A percentile compares a stretch with the other conserved stretches of the same genome.
Conservation (phyloP, 2,113 vertebrate species). For the Lates calcarifer region DNA sequence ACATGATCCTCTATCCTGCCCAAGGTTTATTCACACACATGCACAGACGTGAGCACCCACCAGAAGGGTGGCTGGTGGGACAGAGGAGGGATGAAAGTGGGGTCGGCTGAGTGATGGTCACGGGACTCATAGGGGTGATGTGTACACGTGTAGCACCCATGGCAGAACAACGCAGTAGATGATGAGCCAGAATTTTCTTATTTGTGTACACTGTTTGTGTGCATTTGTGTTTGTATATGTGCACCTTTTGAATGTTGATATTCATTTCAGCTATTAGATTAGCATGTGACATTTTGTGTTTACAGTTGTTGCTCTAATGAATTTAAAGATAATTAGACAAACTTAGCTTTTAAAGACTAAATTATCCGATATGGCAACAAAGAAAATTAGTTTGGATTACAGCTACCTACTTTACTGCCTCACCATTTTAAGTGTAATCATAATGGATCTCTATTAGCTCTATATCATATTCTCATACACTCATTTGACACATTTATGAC, state of each 20-base stretch:
- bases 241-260: background rate
- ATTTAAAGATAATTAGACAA: background rate
- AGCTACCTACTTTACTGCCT: background rate
- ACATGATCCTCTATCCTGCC: constrained; percentile 77
- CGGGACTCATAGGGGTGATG: constrained; percentile 44
- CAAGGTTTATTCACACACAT: constrained; percentile 63
- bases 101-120: constrained; percentile 57
- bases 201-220: background rate
- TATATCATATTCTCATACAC: background rate
- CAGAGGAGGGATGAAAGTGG: constrained; percentile 16
- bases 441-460: background rate
- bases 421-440: too few species aligned
- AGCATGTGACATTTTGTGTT: background rate
- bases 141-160: constrained; percentile 5
- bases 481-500: background rate
- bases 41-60: constrained; percentile 28
- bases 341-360: background rate
- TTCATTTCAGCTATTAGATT: background rate
- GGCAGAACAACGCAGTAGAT: background rate
- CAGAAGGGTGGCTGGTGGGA: background rate
- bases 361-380: background rate
- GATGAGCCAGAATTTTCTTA: background rate
- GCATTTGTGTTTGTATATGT: background rate
- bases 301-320: background rate
- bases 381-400: background rate